Evolutionary conservation across 2,113 vertebrate species (phyloP).

Genomic region (Ploceus nigricollis): DNA sequence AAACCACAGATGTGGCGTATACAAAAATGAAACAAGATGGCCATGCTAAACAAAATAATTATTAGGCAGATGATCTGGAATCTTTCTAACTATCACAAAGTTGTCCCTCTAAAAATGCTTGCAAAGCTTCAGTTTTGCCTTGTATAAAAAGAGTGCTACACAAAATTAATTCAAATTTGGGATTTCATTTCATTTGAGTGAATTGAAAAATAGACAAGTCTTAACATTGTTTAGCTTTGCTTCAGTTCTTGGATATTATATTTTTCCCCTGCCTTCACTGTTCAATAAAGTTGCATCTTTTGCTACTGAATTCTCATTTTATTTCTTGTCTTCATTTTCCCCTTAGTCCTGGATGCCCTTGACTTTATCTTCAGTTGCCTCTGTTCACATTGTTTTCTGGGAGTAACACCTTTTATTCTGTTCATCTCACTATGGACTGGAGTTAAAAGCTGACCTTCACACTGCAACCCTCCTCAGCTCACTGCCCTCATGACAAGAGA

Average conservation of each 20-base stretch:
- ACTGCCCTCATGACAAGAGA: slow-evolving; percentile 26
- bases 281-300: background rate
- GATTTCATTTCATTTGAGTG: background rate
- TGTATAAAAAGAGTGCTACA: background rate
- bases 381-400: background rate
- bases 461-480: background rate
- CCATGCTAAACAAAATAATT: background rate
- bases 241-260: background rate
- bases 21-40: background rate
- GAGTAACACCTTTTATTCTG: background rate
- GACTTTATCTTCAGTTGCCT: slow-evolving; percentile 18
- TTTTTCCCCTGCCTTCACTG: background rate
- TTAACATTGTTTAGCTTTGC: background rate
- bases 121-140: background rate
- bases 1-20: background rate
- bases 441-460: slow-evolving; percentile 49
- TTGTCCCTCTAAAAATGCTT: background rate
- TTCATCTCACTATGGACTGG: background rate
- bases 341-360: background rate
- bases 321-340: background rate
- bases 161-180: background rate
- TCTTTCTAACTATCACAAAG: background rate
- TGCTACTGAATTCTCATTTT: background rate
- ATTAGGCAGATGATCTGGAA: background rate
- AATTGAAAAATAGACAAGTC: background rate